These are phyloP conservation scores for Morinoia aosen DNA, from an alignment of 2,888 invertebrate genomes.

Conservation along the genomic window DNA sequence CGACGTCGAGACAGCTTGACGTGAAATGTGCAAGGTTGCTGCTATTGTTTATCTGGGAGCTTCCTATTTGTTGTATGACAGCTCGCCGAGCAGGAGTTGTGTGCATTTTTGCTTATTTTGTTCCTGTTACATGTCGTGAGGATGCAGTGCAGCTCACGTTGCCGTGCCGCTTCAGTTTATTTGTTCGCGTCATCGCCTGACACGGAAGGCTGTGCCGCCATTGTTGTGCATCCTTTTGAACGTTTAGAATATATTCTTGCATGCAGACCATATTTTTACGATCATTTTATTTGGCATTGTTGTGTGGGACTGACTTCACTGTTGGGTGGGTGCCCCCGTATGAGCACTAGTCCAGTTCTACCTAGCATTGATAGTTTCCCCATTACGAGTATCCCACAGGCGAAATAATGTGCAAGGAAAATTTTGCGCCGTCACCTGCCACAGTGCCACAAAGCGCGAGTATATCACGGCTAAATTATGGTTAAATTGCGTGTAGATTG, in stretches of 20 bases:
- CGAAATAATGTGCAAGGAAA: not conserved
- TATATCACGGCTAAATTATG: constrained; percentile 49
- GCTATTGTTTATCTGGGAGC: not conserved
- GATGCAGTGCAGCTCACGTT: not conserved
- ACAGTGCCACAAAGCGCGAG: constrained; percentile 42
- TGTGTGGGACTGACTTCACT: not conserved
- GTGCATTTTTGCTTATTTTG: not conserved
- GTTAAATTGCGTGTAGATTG: constrained; percentile 49
- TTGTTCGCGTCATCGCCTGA: constrained; percentile 27
- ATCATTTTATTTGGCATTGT: constrained; percentile 11
- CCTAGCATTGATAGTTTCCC: not conserved
- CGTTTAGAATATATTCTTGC: constrained; percentile 8
- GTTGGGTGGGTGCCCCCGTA: not conserved
- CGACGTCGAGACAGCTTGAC: not conserved
- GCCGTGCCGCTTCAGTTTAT: constrained; percentile 7
- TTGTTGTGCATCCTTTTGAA: constrained; percentile 35
- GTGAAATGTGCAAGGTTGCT: not conserved
- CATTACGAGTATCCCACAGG: constrained; percentile 4
- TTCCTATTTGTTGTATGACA: not conserved
- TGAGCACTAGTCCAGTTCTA: not conserved
- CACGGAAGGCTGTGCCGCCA: constrained; percentile 4
- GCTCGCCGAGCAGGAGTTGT: not conserved
- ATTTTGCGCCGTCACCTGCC: constrained; percentile 28
- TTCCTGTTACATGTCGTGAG: not conserved
- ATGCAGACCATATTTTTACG: not conserved